A percentile compares a stretch with the other conserved stretches of the same genome.
Conservation (phyloP, 2,113 vertebrate species). For the Macquaria ambigua region DNA sequence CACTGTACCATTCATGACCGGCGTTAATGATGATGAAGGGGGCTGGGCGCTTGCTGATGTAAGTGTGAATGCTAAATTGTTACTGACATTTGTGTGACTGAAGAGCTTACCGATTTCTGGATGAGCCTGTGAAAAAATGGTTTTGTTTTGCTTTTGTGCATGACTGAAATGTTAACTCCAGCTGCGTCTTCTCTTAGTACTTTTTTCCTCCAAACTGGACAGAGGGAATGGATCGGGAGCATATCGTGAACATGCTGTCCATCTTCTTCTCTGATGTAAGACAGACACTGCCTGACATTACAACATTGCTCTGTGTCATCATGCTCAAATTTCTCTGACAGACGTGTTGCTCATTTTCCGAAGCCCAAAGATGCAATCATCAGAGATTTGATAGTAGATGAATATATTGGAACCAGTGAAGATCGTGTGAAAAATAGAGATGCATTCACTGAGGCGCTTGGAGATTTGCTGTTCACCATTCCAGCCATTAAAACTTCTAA, state of each 20-base stretch:
- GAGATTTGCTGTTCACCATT: slow-evolving; percentile 80
- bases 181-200: slow-evolving; percentile 45
- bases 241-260: not conserved
- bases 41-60: slow-evolving; percentile 54
- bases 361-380: slow-evolving; percentile 56
- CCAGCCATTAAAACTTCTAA: slow-evolving; percentile 82
- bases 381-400: slow-evolving; percentile 58
- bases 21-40: slow-evolving; percentile 69
- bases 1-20: slow-evolving; percentile 72
- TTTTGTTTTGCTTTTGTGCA: not conserved
- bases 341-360: not conserved
- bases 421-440: slow-evolving; percentile 80
- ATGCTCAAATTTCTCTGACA: slow-evolving; percentile 19
- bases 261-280: slow-evolving; percentile 73
- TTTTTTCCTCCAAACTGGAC: slow-evolving; percentile 77
- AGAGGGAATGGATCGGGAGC: slow-evolving; percentile 80
- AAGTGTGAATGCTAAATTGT: slow-evolving; percentile 16
- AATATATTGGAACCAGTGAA: slow-evolving; percentile 82
- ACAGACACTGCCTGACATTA: not conserved
- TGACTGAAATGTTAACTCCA: not conserved
- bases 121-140: not conserved
- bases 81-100: not conserved
- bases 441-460: slow-evolving; percentile 81
- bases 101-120: not conserved
- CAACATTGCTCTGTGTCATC: not conserved